Evolutionary conservation across 1,140 invertebrate species (phyloP).

Genomic region (Chironomus tepperi): DNA sequence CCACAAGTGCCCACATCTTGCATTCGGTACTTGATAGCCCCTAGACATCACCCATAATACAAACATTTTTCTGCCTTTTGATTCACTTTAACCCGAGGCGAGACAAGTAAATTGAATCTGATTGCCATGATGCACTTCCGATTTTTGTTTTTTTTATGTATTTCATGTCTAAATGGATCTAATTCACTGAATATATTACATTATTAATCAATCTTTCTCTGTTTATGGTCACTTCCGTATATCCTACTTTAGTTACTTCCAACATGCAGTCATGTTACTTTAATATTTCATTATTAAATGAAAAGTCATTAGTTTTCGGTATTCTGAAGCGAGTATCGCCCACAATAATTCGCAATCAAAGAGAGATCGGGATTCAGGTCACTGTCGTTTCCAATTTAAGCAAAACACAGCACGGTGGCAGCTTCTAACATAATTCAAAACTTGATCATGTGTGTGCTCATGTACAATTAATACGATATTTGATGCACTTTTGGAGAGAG

Average conservation of each 20-base stretch:
- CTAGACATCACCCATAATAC: too few relatives aligned
- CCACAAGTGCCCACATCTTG: too few relatives aligned
- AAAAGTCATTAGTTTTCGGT: not conserved
- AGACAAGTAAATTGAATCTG: conserved; percentile 14
- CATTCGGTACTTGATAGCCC: too few relatives aligned
- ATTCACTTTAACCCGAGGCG: not conserved
- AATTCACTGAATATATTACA: too few relatives aligned
- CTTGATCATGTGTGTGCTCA: not conserved
- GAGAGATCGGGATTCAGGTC: not conserved
- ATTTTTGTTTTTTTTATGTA: not conserved
- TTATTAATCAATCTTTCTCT: not conserved
- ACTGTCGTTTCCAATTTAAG: not conserved
- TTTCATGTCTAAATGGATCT: not conserved
- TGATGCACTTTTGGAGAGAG: not conserved
- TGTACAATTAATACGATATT: too few relatives aligned
- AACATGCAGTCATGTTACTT: not conserved
- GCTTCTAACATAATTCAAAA: conserved; percentile 8
- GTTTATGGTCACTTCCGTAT: conserved; percentile 1
- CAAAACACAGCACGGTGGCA: not conserved
- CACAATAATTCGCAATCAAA: too few relatives aligned
- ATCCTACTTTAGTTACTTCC: not conserved
- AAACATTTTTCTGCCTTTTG: too few relatives aligned
- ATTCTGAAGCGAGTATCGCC: not conserved
- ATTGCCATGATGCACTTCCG: not conserved
- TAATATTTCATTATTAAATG: not conserved